Evolutionary conservation across 1,140 invertebrate species (phyloP).

Genomic region (Paracyclopina nana): DNA sequence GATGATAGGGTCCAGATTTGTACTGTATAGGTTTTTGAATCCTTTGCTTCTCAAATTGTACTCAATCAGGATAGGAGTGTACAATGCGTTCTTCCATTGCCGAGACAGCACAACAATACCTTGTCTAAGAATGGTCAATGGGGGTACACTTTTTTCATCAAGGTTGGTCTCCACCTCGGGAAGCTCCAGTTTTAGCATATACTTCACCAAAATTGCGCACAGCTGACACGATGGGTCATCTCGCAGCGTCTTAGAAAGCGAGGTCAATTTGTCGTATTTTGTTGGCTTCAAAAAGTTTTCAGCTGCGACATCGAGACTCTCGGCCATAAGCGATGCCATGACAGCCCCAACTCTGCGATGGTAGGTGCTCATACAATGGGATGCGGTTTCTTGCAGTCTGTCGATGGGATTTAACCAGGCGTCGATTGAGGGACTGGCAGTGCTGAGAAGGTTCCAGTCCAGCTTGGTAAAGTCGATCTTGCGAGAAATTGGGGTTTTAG

Average conservation of each 20-base stretch:
- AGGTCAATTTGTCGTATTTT: constrained; percentile 68
- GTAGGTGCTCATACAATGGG: constrained; percentile 2
- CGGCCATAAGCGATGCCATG: constrained; percentile 81
- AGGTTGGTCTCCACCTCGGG: constrained; percentile 59
- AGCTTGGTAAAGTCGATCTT: constrained; percentile 85
- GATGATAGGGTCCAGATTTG: constrained; percentile 63
- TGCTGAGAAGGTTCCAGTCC: constrained; percentile 90
- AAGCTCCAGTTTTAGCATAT: constrained; percentile 51
- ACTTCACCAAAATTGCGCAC: constrained; percentile 65
- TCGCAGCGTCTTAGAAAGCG: constrained; percentile 68
- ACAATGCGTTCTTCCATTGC: constrained; percentile 90
- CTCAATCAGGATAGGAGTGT: constrained; percentile 72
- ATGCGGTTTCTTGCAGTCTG: neutral
- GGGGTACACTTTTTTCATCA: constrained; percentile 56
- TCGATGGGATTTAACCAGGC: constrained; percentile 38
- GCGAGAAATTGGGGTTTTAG: constrained; percentile 71
- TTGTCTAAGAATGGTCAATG: constrained; percentile 66
- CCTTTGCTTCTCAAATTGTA: constrained; percentile 52
- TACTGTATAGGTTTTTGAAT: constrained; percentile 42
- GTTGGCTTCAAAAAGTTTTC: constrained; percentile 65
- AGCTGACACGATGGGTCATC: constrained; percentile 90
- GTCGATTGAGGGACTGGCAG: constrained; percentile 83
- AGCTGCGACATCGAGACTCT: constrained; percentile 61
- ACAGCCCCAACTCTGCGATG: constrained; percentile 35
- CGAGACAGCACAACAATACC: constrained; percentile 76